These are phyloP conservation scores for Antheraea assamensis DNA, from an alignment of 2,888 invertebrate genomes.

Conservation along the genomic window DNA sequence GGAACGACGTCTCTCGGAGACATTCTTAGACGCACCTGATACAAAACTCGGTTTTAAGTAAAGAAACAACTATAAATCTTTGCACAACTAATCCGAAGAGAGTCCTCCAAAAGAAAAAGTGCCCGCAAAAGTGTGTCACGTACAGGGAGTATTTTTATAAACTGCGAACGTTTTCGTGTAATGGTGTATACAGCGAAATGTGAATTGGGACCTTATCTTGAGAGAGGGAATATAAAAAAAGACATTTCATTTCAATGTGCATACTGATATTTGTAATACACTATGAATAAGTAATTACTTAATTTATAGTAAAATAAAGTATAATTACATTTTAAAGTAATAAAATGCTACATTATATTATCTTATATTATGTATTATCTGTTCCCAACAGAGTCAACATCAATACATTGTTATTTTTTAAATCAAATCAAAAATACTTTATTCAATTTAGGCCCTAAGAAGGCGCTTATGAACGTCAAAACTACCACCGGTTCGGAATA, in stretches of 20 bases:
- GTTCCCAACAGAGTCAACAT: no score
- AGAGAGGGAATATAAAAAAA: conserved; percentile 40
- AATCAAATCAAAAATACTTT: no score
- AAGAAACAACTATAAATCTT: conserved; percentile 55
- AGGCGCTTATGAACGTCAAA: no score
- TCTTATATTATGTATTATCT: no score
- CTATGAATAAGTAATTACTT: no score
- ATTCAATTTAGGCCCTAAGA: no score
- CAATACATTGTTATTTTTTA: no score
- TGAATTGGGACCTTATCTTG: conserved; percentile 32
- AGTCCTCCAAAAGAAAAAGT: conserved; percentile 46
- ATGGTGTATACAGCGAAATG: conserved; percentile 39
- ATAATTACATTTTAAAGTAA: no score
- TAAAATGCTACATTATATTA: no score
- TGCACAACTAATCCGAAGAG: conserved; percentile 52
- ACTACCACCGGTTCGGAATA: no score
- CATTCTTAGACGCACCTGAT: conserved; percentile 24
- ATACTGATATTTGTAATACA: not conserved
- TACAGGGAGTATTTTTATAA: conserved; percentile 56
- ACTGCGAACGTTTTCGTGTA: conserved; percentile 51
- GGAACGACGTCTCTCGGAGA: conserved; percentile 25
- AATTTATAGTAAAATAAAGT: no score
- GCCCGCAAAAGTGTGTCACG: conserved; percentile 46
- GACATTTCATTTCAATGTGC: not conserved
- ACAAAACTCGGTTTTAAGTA: conserved; percentile 32